These are phyloP conservation scores for Netelia inedita DNA, from an alignment of 2,888 invertebrate species.

Conservation along the genomic window DNA sequence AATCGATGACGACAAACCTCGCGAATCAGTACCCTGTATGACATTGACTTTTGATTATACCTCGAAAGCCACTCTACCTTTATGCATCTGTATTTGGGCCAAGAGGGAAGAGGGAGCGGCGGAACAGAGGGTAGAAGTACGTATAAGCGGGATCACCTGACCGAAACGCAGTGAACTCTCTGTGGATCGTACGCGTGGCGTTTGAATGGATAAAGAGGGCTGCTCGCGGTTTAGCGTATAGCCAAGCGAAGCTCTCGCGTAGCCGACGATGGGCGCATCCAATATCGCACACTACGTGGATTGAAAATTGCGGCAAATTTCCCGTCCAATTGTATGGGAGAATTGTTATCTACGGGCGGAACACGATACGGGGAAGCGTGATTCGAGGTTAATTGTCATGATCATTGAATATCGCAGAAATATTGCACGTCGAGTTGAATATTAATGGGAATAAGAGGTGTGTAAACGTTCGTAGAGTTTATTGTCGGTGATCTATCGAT, in stretches of 20 bases:
- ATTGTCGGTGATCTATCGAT: too few relatives aligned
- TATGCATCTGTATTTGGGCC: neutral
- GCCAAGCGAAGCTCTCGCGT: neutral
- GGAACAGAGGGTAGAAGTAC: neutral
- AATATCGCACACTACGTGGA: neutral
- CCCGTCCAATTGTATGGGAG: neutral
- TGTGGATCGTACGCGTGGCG: neutral
- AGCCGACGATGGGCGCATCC: neutral
- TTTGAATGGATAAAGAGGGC: neutral
- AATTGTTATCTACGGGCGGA: neutral
- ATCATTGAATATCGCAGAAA: neutral
- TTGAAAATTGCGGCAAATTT: neutral
- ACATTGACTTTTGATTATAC: constrained; percentile 65
- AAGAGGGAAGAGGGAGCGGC: neutral
- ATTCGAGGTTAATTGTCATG: neutral
- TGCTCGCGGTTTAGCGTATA: neutral
- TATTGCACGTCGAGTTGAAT: neutral
- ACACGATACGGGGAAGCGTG: neutral
- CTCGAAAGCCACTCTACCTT: constrained; percentile 6
- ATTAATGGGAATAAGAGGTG: neutral
- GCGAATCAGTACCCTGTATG: constrained; percentile 16
- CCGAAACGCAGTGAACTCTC: neutral
- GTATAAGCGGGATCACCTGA: neutral
- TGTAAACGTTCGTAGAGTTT: too few relatives aligned
- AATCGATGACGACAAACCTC: constrained; percentile 33